These are phyloP conservation scores for Teleogryllus oceanicus DNA, from an alignment of 2,888 invertebrate species.

Conservation along the genomic window DNA sequence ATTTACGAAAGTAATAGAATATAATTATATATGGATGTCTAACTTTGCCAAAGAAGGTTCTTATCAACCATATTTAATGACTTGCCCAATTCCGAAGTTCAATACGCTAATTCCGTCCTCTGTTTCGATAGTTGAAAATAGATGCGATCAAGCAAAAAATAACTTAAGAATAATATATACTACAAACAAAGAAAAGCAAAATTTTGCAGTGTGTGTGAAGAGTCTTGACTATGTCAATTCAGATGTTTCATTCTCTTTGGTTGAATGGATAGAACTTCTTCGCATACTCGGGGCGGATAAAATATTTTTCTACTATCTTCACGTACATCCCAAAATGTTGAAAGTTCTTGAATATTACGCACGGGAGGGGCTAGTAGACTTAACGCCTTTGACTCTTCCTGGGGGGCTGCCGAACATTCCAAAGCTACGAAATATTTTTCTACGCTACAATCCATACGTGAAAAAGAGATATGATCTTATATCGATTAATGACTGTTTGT, in stretches of 20 bases:
- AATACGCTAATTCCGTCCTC: constrained; percentile 76
- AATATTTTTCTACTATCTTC: constrained; percentile 82
- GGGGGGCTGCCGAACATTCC: constrained; percentile 89
- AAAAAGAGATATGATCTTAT: constrained; percentile 93
- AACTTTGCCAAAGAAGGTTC: constrained; percentile 88
- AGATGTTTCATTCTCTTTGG: constrained; percentile 80
- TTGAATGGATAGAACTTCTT: constrained; percentile 92
- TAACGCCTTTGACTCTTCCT: constrained; percentile 78
- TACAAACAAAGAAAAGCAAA: constrained; percentile 65
- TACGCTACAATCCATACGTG: constrained; percentile 86
- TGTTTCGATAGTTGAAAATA: constrained; percentile 78
- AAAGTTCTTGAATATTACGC: constrained; percentile 70
- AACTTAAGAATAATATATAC: constrained; percentile 79
- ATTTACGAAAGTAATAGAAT: constrained; percentile 77
- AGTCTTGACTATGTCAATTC: constrained; percentile 90
- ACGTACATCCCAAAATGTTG: constrained; percentile 83
- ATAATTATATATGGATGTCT: constrained; percentile 90
- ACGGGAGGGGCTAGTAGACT: constrained; percentile 63
- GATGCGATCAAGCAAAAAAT: constrained; percentile 81
- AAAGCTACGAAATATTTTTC: constrained; percentile 81
- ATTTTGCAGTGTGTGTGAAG: constrained; percentile 74
- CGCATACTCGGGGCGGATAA: constrained; percentile 84
- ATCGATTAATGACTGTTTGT: constrained; percentile 94
- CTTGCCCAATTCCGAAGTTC: constrained; percentile 74
- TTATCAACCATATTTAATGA: constrained; percentile 85